phyloP scores from a whole-genome alignment of 2,113 vertebrate genomes.

The Hypanus sabinus region DNA sequence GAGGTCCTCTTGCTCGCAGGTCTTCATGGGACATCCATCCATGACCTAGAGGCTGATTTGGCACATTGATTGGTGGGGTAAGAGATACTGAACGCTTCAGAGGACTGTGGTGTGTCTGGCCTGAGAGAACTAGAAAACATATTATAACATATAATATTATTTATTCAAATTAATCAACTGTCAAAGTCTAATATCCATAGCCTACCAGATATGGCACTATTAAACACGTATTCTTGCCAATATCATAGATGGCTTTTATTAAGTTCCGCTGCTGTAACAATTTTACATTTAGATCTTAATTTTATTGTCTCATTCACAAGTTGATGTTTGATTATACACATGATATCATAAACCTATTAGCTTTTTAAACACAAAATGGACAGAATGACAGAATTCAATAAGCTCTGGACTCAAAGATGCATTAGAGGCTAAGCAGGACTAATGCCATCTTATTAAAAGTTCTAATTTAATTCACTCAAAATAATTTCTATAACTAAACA shows the following conservation, averaged over 20 bases:
- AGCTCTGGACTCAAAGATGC: neutral
- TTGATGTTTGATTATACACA: neutral
- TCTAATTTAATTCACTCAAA: neutral
- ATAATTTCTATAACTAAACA: neutral
- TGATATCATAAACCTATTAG: neutral
- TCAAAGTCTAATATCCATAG: constrained; percentile 2
- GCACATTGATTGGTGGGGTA: constrained; percentile 93
- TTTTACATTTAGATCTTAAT: neutral
- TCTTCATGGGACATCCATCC: constrained; percentile 99
- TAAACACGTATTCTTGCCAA: neutral
- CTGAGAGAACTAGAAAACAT: constrained; percentile 77
- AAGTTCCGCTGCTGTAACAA: neutral
- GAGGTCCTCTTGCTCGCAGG: constrained; percentile 78
- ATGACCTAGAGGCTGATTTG: constrained; percentile 85
- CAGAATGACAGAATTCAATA: neutral
- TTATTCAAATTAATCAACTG: constrained; percentile 13
- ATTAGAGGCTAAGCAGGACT: neutral
- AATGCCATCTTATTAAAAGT: constrained; percentile 1
- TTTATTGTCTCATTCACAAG: neutral
- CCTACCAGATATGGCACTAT: neutral
- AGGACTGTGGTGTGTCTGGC: constrained; percentile 90
- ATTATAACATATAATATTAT: constrained; percentile 38
- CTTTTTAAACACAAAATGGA: neutral
- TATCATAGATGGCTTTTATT: neutral
- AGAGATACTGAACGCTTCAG: constrained; percentile 98